These are phyloP conservation scores for Brachirus orientalis DNA, from an alignment of 2,113 vertebrate genomes.

Conservation along the genomic window DNA sequence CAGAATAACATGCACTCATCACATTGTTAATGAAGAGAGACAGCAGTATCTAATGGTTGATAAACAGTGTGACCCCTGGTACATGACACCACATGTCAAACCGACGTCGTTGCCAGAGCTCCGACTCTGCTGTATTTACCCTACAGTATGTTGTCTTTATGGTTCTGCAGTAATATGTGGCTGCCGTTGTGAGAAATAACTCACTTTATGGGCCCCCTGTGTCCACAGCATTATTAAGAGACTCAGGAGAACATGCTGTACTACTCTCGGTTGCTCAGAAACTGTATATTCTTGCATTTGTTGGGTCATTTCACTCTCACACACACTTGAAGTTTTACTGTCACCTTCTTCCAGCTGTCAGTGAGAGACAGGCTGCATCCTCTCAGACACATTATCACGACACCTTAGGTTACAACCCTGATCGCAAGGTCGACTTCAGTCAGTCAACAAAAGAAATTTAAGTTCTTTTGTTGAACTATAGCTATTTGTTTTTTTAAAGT, in stretches of 20 bases:
- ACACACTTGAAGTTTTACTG: neutral
- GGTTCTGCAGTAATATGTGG: constrained; percentile 13
- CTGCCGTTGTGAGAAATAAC: constrained; percentile 18
- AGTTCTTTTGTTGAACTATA: too few relatives aligned
- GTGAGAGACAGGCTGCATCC: neutral
- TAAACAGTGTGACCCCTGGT: neutral
- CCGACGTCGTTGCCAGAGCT: too few relatives aligned
- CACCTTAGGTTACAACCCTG: too few relatives aligned
- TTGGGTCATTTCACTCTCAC: neutral
- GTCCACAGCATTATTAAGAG: constrained; percentile 10
- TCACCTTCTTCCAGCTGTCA: too few relatives aligned
- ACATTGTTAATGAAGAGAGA: neutral
- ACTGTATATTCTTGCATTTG: neutral
- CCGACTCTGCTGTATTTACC: constrained; percentile 2
- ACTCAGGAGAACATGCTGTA: constrained; percentile 37
- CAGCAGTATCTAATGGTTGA: neutral
- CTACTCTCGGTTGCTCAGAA: neutral
- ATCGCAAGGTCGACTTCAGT: too few relatives aligned
- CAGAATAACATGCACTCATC: neutral
- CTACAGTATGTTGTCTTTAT: constrained; percentile 3
- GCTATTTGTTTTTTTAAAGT: too few relatives aligned
- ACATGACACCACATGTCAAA: too few relatives aligned
- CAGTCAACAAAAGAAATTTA: too few relatives aligned
- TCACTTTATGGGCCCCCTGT: constrained; percentile 21
- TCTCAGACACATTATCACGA: too few relatives aligned